Percentiles rank a stretch among this genome's conserved stretches.
phyloP scores from a whole-genome alignment of 2,797 vertebrate genomes.

The Craterocephalus amniculus region DNA sequence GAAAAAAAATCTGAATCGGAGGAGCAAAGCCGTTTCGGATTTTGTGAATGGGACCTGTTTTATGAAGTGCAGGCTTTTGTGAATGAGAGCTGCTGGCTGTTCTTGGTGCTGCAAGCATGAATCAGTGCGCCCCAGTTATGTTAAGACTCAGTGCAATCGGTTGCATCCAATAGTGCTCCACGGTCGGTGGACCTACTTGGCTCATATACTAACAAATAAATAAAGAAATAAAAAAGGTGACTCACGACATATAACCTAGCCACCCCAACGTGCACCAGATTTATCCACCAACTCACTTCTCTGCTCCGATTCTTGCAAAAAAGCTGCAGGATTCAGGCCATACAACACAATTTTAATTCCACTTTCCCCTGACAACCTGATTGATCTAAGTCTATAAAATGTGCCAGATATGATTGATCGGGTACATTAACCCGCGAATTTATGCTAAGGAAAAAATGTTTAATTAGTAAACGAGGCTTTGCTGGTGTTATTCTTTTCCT shows the following conservation, averaged over 20 bases:
- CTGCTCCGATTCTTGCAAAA: conserved; percentile 1
- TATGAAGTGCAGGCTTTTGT: conserved; percentile 62
- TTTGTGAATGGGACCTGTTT: conserved; percentile 64
- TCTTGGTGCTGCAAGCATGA: conserved; percentile 52
- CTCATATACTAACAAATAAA: background rate
- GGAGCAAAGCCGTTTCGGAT: background rate
- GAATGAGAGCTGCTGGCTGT: conserved; percentile 67
- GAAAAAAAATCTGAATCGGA: background rate
- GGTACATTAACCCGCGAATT: background rate
- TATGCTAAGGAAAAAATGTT: background rate
- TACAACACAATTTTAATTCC: background rate
- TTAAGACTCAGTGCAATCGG: conserved; percentile 46
- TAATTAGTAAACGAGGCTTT: background rate
- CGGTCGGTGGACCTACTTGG: conserved; percentile 22
- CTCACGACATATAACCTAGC: conserved; percentile 20
- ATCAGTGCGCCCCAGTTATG: conserved; percentile 61
- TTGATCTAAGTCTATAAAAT: background rate
- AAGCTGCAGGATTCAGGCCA: background rate
- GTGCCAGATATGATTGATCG: background rate
- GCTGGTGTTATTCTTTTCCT: conserved; percentile 19
- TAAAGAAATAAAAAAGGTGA: conserved; percentile 1
- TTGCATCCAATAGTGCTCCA: conserved; percentile 24
- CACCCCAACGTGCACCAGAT: background rate
- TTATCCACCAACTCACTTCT: conserved; percentile 41
- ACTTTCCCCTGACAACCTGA: background rate